These are phyloP conservation scores for Drosophila fungiperda DNA, from an alignment of 2,888 invertebrate species.

Conservation along the genomic window DNA sequence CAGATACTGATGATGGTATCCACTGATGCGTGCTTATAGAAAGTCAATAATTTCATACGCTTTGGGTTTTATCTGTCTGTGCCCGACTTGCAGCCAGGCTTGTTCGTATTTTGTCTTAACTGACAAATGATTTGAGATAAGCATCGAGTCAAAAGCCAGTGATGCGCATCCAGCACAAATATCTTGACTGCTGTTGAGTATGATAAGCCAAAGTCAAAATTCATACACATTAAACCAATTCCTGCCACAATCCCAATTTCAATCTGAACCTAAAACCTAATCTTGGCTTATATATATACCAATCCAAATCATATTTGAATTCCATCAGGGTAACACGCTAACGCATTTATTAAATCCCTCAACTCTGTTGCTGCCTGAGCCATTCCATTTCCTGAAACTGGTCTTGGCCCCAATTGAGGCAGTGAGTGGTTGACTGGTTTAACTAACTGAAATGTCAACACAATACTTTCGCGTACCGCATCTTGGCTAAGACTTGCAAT, in stretches of 20 bases:
- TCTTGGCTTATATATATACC: conserved; percentile 5
- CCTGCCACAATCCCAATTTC: not conserved
- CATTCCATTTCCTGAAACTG: not conserved
- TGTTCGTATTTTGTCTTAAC: conserved; percentile 72
- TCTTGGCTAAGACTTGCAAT: conserved; percentile 61
- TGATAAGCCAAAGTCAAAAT: not conserved
- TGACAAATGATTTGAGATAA: conserved; percentile 74
- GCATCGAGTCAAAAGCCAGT: conserved; percentile 56
- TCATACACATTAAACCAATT: not conserved
- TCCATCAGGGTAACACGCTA: conserved; percentile 51
- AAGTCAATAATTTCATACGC: conserved; percentile 74
- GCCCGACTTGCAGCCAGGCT: conserved; percentile 37
- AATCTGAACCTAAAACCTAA: conserved; percentile 18
- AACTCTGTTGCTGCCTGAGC: not conserved
- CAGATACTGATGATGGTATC: conserved; percentile 34
- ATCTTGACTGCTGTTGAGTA: conserved; percentile 48
- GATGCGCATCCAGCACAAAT: conserved; percentile 67
- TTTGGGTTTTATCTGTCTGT: conserved; percentile 66
- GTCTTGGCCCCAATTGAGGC: conserved; percentile 8
- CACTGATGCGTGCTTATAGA: conserved; percentile 73
- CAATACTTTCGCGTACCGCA: conserved; percentile 41
- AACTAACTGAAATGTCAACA: conserved; percentile 61
- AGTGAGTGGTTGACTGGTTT: conserved; percentile 33
- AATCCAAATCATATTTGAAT: conserved; percentile 44
- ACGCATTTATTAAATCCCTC: conserved; percentile 64